Evolutionary conservation across 2,797 vertebrate genomes (phyloP).

Genomic region (Crenichthys baileyi): DNA sequence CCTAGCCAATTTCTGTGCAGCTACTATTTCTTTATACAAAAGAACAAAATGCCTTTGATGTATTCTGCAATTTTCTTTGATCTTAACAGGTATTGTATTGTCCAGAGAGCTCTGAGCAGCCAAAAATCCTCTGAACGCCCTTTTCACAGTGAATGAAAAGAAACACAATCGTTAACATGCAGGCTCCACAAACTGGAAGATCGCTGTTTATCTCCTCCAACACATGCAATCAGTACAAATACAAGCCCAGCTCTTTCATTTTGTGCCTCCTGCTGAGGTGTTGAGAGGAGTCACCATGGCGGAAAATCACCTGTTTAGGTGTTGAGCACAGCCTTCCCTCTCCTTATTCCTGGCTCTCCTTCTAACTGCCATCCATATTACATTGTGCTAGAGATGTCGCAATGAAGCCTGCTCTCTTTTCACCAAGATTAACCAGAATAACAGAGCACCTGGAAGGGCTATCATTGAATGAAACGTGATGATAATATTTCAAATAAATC

Average conservation of each 20-base stretch:
- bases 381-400: constrained; percentile 42
- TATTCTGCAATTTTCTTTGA: constrained; percentile 23
- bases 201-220: constrained; percentile 80
- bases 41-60: constrained; percentile 6
- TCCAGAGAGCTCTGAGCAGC: constrained; percentile 17
- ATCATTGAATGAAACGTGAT: constrained; percentile 69
- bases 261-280: constrained; percentile 77
- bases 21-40: not conserved
- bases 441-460: constrained; percentile 66
- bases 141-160: constrained; percentile 61
- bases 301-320: constrained; percentile 86
- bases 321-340: constrained; percentile 76
- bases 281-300: constrained; percentile 80
- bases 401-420: constrained; percentile 60
- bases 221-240: constrained; percentile 82
- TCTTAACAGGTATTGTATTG: constrained; percentile 9
- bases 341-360: constrained; percentile 64
- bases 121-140: constrained; percentile 41
- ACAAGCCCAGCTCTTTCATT: constrained; percentile 76
- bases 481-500: constrained; percentile 70
- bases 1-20: not conserved
- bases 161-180: constrained; percentile 72
- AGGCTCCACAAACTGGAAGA: constrained; percentile 75
- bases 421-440: constrained; percentile 68
- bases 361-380: constrained; percentile 69